Base-by-base conservation (phyloP, 2,888 invertebrate species). In the Melieria picta region DNA sequence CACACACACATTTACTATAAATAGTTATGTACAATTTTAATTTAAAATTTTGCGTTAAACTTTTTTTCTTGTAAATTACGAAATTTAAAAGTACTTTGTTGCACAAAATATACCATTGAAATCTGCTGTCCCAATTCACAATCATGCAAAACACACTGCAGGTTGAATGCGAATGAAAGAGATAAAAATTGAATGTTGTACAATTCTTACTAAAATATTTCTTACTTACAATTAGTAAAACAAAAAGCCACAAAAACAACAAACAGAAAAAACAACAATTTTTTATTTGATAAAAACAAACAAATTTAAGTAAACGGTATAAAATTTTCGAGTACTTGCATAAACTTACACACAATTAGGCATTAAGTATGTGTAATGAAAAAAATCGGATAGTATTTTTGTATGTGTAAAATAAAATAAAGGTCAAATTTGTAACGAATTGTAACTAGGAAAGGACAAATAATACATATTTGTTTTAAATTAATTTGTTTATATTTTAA, bases 301-400 rank as follows among this genome's bases (percentile, higher is more conserved):
- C 30, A 30, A 30, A 30, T 30, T 30, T 30, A 30, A 30, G 30
- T 30, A 30, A 3, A 30, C 30, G 30, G 30, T 30, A 30, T 30
- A 30, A 30, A 30, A 30, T 30, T 30, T 30, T 30, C 30, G 30
- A 30, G 3, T 30, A 30, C 30, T 1, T 30, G 30, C 30, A 30
- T 30, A 30, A 30, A 30, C 30, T 30, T 30, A 30, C 30, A 30
- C 2, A 30, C 30, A 30, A 30, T 30, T 30, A 30, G 30, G 30
- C 30, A 30, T 30, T 30, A 30, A 30, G 30, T 30, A 30, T 30
- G 42, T 16, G 43, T 4, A 42, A 50, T 63, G 52, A 55, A 52
- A 65, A 13, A 55, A 43, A 45, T 43, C 42, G 45, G 43, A 67
- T 60, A 11, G 52, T 67, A 67, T 67, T 67, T 67, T 67, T 67